Conservation (phyloP, 2,113 vertebrate species). For the Eulacestoma nigropectus region DNA sequence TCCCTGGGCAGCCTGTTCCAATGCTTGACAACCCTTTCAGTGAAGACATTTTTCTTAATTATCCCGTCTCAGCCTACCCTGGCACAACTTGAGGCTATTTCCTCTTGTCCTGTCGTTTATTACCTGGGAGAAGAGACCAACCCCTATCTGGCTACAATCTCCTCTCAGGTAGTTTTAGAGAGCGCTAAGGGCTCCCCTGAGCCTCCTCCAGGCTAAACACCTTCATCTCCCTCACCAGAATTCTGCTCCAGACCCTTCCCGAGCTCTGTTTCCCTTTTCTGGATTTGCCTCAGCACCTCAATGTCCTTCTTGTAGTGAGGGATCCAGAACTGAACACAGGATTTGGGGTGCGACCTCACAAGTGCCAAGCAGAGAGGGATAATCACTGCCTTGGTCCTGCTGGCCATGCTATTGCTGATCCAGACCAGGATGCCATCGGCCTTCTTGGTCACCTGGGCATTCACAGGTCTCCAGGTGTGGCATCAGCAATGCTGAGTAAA, state of each 20-base stretch:
- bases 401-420: neutral
- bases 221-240: neutral
- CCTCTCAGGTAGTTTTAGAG: neutral
- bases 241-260: neutral
- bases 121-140: neutral
- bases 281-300: too few species aligned
- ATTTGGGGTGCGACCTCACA: neutral
- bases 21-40: neutral
- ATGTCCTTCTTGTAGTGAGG: neutral
- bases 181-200: neutral
- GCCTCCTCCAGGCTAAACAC: neutral
- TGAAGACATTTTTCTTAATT: neutral
- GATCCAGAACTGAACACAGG: neutral
- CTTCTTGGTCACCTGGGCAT: neutral
- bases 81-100: neutral
- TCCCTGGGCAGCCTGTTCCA: neutral
- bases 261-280: neutral
- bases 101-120: neutral
- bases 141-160: too few species aligned
- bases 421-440: neutral
- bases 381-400: neutral
- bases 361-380: rapidly evolving
- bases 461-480: neutral
- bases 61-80: neutral
- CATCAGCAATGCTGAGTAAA: neutral